Evolutionary conservation across 2,888 invertebrate species (phyloP).

Genomic region (Clepsis dumicolana): DNA sequence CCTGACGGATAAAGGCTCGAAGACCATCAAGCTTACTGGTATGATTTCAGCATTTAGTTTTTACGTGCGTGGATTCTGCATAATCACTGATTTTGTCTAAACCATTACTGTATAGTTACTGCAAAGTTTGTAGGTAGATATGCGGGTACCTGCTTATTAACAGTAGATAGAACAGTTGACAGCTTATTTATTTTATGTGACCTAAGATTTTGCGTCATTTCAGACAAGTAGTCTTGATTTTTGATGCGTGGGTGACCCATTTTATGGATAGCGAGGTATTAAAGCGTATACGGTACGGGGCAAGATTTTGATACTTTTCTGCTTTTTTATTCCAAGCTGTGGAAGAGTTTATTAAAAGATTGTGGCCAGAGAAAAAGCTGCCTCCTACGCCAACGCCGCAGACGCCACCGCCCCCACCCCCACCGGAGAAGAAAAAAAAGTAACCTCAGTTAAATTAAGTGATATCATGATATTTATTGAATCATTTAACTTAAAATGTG

Average conservation of each 20-base stretch:
- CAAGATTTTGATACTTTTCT: neutral
- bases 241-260: no score
- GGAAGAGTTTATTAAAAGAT: neutral
- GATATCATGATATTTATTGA: neutral
- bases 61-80: no score
- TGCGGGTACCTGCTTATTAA: no score
- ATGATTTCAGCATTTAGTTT: neutral
- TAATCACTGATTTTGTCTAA: no score
- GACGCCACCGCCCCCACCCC: neutral
- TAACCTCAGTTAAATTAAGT: neutral
- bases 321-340: neutral
- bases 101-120: no score
- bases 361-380: neutral
- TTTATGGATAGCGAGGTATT: no score
- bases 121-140: no score
- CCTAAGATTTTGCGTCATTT: no score
- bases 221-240: no score
- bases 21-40: slow-evolving; percentile 5
- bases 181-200: no score
- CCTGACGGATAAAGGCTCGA: neutral
- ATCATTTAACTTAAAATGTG: neutral
- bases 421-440: neutral
- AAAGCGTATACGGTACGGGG: no score
- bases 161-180: no score
- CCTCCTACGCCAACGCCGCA: neutral